These are phyloP conservation scores for Clarias gariepinus DNA, from an alignment of 2,113 vertebrate genomes.

Conservation along the genomic window DNA sequence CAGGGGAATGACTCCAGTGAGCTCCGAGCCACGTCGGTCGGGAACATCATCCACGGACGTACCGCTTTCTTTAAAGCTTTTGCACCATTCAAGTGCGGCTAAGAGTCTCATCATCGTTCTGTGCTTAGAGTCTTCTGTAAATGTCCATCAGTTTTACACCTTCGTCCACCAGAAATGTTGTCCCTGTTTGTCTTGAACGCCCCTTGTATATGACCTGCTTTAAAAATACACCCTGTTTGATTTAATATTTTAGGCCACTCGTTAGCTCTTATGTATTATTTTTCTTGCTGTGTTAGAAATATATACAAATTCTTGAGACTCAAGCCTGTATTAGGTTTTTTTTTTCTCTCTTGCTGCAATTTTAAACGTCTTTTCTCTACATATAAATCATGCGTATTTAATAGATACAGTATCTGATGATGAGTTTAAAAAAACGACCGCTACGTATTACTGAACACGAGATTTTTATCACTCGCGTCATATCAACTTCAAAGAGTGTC, in stretches of 20 bases:
- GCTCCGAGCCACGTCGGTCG: too few relatives aligned
- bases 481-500: not conserved
- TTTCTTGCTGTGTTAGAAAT: not conserved
- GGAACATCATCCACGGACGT: too few relatives aligned
- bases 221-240: not conserved
- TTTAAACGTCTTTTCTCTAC: not conserved
- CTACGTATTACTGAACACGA: not conserved
- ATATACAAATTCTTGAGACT: too few relatives aligned
- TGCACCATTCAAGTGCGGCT: too few relatives aligned
- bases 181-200: too few relatives aligned
- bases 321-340: not conserved
- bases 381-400: too few relatives aligned
- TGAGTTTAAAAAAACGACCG: not conserved
- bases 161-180: too few relatives aligned
- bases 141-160: too few relatives aligned
- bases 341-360: not conserved
- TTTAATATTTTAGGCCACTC: not conserved
- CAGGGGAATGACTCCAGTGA: too few relatives aligned
- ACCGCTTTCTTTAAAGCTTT: too few relatives aligned
- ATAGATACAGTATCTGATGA: not conserved
- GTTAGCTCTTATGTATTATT: not conserved
- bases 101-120: too few relatives aligned
- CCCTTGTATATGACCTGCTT: not conserved
- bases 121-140: too few relatives aligned
- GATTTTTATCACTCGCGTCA: not conserved